phyloP scores from a whole-genome alignment of 2,888 invertebrate genomes.

The Erebia epiphron region DNA sequence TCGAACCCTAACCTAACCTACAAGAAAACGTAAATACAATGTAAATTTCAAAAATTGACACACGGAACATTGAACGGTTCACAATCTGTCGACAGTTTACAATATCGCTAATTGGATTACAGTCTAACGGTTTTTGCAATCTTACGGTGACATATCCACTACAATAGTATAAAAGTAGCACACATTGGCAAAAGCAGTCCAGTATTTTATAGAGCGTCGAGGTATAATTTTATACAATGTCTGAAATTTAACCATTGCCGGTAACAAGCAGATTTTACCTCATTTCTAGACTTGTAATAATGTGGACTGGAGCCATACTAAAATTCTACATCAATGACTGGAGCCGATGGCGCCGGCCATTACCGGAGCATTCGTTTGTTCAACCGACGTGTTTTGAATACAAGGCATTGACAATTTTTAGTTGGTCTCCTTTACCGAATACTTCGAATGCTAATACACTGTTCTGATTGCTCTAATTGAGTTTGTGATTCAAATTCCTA shows the following conservation, averaged over 20 bases:
- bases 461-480: conserved; percentile 23
- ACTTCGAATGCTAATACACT: conserved; percentile 7
- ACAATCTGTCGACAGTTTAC: no score
- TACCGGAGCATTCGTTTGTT: conserved; percentile 39
- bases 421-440: conserved; percentile 23
- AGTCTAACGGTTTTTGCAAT: no score
- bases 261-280: not conserved
- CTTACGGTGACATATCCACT: no score
- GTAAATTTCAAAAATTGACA: no score
- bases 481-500: conserved; percentile 18
- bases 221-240: not conserved
- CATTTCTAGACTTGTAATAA: conserved; percentile 20
- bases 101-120: no score
- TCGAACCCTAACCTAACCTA: no score
- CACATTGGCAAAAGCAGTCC: not conserved
- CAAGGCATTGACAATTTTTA: conserved; percentile 33
- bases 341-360: conserved; percentile 38
- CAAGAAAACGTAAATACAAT: no score
- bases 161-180: no score
- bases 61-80: no score
- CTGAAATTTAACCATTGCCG: not conserved
- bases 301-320: conserved; percentile 14
- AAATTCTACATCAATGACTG: no score
- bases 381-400: conserved; percentile 37
- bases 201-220: not conserved